phyloP scores from a whole-genome alignment of 2,888 invertebrate species.

The Agelastica alni region DNA sequence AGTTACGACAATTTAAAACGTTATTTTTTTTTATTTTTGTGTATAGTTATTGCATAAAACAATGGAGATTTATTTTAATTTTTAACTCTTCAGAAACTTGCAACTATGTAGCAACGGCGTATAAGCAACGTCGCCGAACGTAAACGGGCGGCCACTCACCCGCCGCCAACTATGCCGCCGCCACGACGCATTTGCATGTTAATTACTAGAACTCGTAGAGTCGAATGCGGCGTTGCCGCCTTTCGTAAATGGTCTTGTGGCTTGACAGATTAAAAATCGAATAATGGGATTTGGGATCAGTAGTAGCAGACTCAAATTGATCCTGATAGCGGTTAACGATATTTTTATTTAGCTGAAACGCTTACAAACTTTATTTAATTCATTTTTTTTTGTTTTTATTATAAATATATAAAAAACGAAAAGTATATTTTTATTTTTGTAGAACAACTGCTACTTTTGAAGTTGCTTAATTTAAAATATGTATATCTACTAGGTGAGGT shows the following conservation, averaged over 20 bases:
- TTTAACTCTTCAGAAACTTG: background rate
- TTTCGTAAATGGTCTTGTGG: conserved; percentile 34
- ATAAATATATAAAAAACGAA: too few species aligned
- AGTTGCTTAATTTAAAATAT: too few species aligned
- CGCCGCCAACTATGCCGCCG: conserved; percentile 21
- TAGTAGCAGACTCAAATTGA: conserved; percentile 29
- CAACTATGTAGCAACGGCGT: conserved; percentile 8
- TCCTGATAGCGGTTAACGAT: conserved; percentile 15
- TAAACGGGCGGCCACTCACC: conserved; percentile 19
- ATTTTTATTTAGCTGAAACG: background rate
- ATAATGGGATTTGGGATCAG: conserved; percentile 39
- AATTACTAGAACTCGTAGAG: conserved; percentile 42
- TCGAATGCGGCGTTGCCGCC: conserved; percentile 34
- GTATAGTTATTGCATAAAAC: too few species aligned
- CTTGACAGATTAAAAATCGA: conserved; percentile 45
- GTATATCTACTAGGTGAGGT: too few species aligned
- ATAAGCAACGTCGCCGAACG: background rate
- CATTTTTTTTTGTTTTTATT: too few species aligned
- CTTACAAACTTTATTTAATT: conserved; percentile 1
- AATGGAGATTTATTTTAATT: background rate
- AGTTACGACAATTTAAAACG: too few species aligned
- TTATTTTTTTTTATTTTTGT: too few species aligned
- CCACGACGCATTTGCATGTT: conserved; percentile 45
- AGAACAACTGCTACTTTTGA: too few species aligned
- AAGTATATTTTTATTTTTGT: too few species aligned